phyloP scores from a whole-genome alignment of 2,888 invertebrate species.

The Ormyrus labotus region DNA sequence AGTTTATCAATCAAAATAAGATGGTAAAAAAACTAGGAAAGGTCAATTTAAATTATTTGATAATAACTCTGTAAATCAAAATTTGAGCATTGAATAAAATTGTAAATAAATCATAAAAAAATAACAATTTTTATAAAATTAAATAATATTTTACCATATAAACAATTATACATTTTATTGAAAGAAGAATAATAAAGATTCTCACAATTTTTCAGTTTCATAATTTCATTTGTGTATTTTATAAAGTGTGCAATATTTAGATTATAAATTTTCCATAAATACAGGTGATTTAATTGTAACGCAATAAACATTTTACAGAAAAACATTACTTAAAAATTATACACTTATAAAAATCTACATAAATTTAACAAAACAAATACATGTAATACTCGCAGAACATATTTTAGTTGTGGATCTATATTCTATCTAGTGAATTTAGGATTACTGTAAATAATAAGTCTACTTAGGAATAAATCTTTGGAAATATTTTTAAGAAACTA shows the following conservation, averaged over 20 bases:
- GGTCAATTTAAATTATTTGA: not conserved
- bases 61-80: not conserved
- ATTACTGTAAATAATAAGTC: no score
- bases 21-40: no score
- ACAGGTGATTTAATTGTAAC: constrained; percentile 13
- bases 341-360: no score
- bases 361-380: no score
- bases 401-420: no score
- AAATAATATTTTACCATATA: not conserved
- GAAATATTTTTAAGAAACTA: no score
- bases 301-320: no score
- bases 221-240: constrained; percentile 43
- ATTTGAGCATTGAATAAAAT: not conserved
- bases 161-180: constrained; percentile 31
- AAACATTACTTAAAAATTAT: no score
- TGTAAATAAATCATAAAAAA: not conserved
- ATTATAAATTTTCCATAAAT: constrained; percentile 38
- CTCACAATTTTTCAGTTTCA: constrained; percentile 21
- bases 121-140: not conserved
- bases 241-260: constrained; percentile 45
- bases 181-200: constrained; percentile 26
- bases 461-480: no score
- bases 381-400: no score
- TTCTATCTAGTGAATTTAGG: no score
- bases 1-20: no score